Evolutionary conservation across 2,113 vertebrate genomes (phyloP).

Genomic region (Aspiorhynchus laticeps): DNA sequence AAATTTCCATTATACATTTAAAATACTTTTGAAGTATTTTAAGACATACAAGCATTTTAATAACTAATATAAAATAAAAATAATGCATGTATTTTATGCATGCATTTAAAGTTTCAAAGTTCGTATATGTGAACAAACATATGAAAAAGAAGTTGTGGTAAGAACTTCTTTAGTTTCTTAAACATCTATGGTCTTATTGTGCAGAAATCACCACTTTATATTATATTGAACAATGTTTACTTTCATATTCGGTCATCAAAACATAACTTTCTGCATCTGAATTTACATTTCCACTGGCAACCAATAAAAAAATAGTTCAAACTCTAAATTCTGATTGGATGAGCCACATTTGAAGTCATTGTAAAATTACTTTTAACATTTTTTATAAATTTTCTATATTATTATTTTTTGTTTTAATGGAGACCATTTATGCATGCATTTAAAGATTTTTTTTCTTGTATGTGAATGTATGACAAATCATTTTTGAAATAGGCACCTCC

Average conservation of each 20-base stretch:
- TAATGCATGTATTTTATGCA: not conserved
- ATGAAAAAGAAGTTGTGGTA: not conserved
- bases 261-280: not conserved
- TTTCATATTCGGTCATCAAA: not conserved
- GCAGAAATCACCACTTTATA: not conserved
- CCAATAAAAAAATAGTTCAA: not conserved
- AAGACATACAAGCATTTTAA: not conserved
- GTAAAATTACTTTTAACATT: too few species aligned
- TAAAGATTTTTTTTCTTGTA: not conserved
- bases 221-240: not conserved
- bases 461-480: not conserved
- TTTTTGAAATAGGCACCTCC: not conserved
- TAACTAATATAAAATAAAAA: not conserved
- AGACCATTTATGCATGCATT: not conserved
- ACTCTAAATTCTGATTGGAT: not conserved
- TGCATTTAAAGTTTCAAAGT: not conserved
- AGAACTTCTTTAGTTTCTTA: not conserved
- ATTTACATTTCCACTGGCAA: not conserved
- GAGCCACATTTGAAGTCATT: not conserved
- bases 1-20: not conserved
- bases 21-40: not conserved
- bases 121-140: not conserved
- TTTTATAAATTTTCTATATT: not conserved
- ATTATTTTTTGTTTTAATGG: not conserved
- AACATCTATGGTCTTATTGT: not conserved